phyloP scores from a whole-genome alignment of 2,888 invertebrate species.

The Trichopria drosophilae region DNA sequence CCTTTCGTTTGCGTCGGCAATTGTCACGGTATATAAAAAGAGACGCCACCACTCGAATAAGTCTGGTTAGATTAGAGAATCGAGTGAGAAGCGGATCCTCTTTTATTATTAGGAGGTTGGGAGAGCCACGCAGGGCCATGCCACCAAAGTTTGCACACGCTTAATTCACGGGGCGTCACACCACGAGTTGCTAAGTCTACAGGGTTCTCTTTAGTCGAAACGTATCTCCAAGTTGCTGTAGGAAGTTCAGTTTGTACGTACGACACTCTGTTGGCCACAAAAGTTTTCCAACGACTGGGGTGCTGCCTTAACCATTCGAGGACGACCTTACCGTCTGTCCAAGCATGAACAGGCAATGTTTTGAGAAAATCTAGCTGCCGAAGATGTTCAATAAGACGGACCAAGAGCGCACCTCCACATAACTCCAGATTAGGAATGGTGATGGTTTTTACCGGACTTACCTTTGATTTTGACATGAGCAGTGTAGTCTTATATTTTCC shows the following conservation, averaged over 20 bases:
- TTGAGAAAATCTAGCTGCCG: background rate
- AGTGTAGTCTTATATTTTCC: background rate
- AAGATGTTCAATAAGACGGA: slow-evolving; percentile 1
- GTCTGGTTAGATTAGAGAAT: background rate
- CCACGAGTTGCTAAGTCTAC: too few relatives aligned
- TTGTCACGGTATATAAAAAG: background rate
- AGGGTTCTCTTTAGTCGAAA: slow-evolving; percentile 22
- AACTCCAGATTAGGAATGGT: slow-evolving; percentile 24
- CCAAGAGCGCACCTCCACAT: slow-evolving; percentile 12
- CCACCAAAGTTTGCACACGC: too few relatives aligned
- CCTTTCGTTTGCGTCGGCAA: background rate
- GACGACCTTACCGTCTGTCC: slow-evolving; percentile 31
- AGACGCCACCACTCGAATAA: background rate
- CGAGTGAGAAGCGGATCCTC: background rate
- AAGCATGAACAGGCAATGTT: slow-evolving; percentile 10
- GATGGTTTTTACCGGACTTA: slow-evolving; percentile 20
- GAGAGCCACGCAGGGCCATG: too few relatives aligned
- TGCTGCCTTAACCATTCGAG: too few relatives aligned
- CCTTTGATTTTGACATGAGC: slow-evolving; percentile 16
- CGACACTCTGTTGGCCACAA: slow-evolving; percentile 26
- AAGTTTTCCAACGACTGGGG: slow-evolving; percentile 26
- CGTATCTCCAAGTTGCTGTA: slow-evolving; percentile 5
- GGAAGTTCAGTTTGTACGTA: slow-evolving; percentile 20
- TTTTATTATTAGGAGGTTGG: too few relatives aligned
- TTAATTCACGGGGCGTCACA: too few relatives aligned